Evolutionary conservation across 2,797 vertebrate genomes (phyloP), one percentile per base, ranked within the genome.

Genomic region (Buphagus erythrorhynchus): DNA sequence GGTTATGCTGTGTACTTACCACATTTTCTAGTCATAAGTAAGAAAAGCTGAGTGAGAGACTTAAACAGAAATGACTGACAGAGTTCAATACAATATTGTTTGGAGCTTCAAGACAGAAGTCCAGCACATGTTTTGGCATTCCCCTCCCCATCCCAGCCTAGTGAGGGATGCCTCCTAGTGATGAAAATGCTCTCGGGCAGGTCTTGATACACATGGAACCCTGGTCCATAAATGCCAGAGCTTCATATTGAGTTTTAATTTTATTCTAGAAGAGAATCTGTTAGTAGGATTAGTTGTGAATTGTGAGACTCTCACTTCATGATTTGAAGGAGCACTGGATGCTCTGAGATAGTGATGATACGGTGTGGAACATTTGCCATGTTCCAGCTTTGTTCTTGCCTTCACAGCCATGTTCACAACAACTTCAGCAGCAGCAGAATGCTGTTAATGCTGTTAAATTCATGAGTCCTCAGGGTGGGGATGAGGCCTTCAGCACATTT

Each of bases 271-370:
- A 82, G 40, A 69, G 22, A 76, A 49, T 14, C 26, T 35, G 3
- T 63, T 8, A 1, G 36, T 81, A 16, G 10, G 6, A 71, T 86
- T 55, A 36, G 22, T 20, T 75, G 42, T 54, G 85, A 61, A 28
- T 31, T 5, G 8, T 20, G 52, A 49, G 21, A 24, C 21, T 68
- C 29, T 79, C 24, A 4, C 5, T n/a, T 62, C 20, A 31, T 46
- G 17, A 21, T 80, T 45, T 67, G 35, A 57, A 84, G 54, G 71
- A 58, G 57, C 48, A 38, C 35, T 22, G 18, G 35, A 5, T 49
- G 16, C 15, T 63, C 33, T 8, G 2, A n/a, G 54, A n/a, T 35
- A 2, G 0, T n/a, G 21, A 13, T 38, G 22, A 13, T 81, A 5
- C 0, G n/a, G 10, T 16, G 13, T 25, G 31, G 36, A 49, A 11